phyloP scores from a whole-genome alignment of 2,888 invertebrate species.

The Cataglyphis rosenhaueri region DNA sequence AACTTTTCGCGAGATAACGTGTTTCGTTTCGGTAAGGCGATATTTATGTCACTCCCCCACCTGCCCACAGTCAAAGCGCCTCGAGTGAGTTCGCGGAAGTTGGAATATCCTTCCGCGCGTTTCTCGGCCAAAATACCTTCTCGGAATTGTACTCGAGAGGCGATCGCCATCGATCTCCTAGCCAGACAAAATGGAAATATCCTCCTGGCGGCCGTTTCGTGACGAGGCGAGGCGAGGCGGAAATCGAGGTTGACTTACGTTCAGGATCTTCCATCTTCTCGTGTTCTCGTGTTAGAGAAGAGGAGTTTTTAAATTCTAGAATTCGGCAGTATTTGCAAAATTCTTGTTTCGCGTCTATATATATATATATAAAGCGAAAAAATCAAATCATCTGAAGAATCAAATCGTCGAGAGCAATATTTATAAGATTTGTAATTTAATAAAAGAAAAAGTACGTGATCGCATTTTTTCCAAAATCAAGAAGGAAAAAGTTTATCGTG shows the following conservation, averaged over 20 bases:
- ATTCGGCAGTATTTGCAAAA: background rate
- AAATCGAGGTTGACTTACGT: conserved; percentile 26
- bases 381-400: background rate
- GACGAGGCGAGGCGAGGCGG: background rate
- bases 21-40: conserved; percentile 64
- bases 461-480: too few relatives aligned
- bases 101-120: conserved; percentile 49
- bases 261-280: conserved; percentile 1
- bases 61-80: conserved; percentile 40
- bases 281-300: background rate
- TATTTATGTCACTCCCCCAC: conserved; percentile 62
- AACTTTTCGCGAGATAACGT: conserved; percentile 60
- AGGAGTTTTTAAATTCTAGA: background rate
- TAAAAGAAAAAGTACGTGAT: background rate
- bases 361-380: background rate
- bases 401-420: background rate
- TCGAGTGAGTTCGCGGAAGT: conserved; percentile 52
- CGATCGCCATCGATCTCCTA: conserved; percentile 59
- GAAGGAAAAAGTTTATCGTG: background rate
- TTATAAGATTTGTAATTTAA: conserved; percentile 1
- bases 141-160: conserved; percentile 50
- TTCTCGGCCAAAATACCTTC: conserved; percentile 47
- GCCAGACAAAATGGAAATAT: conserved; percentile 54
- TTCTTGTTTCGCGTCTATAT: background rate
- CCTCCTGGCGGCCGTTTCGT: conserved; percentile 19